Base-by-base conservation (phyloP, 2,113 vertebrate species). In the Arenaria interpres region DNA sequence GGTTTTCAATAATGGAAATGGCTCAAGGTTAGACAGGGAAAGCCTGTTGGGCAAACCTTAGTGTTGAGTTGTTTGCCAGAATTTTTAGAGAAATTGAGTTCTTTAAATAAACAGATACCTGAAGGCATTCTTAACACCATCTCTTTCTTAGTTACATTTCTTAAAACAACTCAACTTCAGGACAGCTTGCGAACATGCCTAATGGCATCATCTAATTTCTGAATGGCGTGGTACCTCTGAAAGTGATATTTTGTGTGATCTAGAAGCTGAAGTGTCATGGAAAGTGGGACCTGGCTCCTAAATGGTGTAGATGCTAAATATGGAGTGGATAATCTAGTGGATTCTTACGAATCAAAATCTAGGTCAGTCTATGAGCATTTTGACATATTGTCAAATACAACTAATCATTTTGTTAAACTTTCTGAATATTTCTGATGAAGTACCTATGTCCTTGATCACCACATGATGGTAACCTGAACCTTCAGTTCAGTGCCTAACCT, bases 151-250 rank as follows among this genome's bases (percentile, higher is more conserved):
- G 30, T 23, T 63, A 3, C 1, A 12, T 93, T 86, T 89, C 16
- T 78, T 72, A 39, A 1, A 39, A 32, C 21, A 63, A 4, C 39
- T 75, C 45, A 27, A 20, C 21, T 84, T 59, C 37, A 50, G 43
- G 67, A 22, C 20, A 46, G 23, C 24, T 93, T 93, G 74, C 64
- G 21, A 85, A 53, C 8, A 4, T 5, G 37, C 16, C 25, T 88
- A 20, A 28, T 87, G 53, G 12, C 24, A 53, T 76, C 0, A 15
- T 74, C 32, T 83, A 17, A 64, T 72, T 87, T 85, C 25, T 72
- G 21, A 37, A 32, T 46, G 37, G 23, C 0, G 0, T 39, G n/a
- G 7, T 64, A 30, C 21, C 1, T 3, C 30, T 85, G n/a, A 28
- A 43, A 57, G 81, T 68, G 51, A 72, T 17, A 30, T 64, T 77